phyloP scores from a whole-genome alignment of 2,113 vertebrate genomes.

The Pteruthius melanotis region DNA sequence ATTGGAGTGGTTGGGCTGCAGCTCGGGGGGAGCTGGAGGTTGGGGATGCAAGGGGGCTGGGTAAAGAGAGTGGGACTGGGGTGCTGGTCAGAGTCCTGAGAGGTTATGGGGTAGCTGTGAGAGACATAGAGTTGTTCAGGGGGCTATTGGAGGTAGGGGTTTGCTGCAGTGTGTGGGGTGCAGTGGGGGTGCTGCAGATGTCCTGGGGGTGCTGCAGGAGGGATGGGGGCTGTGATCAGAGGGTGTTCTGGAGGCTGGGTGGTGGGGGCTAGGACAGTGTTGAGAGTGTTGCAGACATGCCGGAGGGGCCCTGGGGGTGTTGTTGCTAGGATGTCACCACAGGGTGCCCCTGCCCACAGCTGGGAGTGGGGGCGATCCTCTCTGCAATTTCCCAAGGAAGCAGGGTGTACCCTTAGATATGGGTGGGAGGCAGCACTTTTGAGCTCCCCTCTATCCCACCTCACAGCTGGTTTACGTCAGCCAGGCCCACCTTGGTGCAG shows the following conservation, averaged over 20 bases:
- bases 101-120: not conserved
- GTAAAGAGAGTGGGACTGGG: not conserved
- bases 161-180: not conserved
- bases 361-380: not conserved
- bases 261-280: not conserved
- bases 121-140: not conserved
- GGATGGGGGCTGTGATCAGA: not conserved
- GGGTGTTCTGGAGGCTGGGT: not conserved
- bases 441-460: not conserved
- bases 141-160: not conserved
- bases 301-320: not conserved
- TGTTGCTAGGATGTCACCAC: not conserved
- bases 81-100: not conserved
- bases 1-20: too few species aligned
- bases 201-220: not conserved
- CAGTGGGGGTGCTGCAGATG: not conserved
- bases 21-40: not conserved
- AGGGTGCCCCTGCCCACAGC: not conserved
- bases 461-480: not conserved
- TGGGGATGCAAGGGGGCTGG: not conserved
- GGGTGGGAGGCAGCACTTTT: not conserved
- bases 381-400: not conserved
- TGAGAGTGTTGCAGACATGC: not conserved
- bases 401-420: not conserved
- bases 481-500: not conserved